These are phyloP conservation scores for Semaprochilodus insignis DNA, from an alignment of 2,797 vertebrate genomes.

Conservation along the genomic window DNA sequence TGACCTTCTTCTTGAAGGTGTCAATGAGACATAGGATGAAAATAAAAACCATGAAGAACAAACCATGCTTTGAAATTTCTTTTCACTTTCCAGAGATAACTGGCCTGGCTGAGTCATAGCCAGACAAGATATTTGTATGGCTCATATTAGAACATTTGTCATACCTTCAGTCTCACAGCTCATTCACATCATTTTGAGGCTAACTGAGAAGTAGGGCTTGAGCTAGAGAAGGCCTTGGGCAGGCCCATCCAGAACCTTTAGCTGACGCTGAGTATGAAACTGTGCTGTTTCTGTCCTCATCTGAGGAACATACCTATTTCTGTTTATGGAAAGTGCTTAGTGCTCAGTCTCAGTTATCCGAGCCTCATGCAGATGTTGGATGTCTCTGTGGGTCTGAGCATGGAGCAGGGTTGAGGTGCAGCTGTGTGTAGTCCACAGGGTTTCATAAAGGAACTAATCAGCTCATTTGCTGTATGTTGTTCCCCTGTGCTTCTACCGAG, in stretches of 20 bases:
- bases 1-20: not conserved
- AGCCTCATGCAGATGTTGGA: constrained; percentile 26
- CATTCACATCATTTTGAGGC: not conserved
- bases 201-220: not conserved
- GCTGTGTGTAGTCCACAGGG: constrained; percentile 73
- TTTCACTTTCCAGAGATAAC: constrained; percentile 12
- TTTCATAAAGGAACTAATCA: constrained; percentile 73
- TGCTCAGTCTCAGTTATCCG: constrained; percentile 9
- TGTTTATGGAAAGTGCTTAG: constrained; percentile 18
- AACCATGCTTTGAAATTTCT: constrained; percentile 17
- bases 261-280: constrained; percentile 9
- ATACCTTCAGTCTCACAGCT: constrained; percentile 15
- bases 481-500: constrained; percentile 65
- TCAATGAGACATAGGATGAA: not conserved
- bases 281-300: not conserved
- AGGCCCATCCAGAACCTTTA: not conserved
- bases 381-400: constrained; percentile 63
- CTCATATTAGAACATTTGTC: constrained; percentile 14
- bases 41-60: constrained; percentile 5
- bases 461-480: constrained; percentile 70
- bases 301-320: constrained; percentile 1
- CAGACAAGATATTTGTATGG: constrained; percentile 15
- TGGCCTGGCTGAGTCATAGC: constrained; percentile 27
- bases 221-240: not conserved
- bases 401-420: constrained; percentile 74